Conservation (phyloP, 2,797 vertebrate genomes). For the Chromobotia macracanthus region DNA sequence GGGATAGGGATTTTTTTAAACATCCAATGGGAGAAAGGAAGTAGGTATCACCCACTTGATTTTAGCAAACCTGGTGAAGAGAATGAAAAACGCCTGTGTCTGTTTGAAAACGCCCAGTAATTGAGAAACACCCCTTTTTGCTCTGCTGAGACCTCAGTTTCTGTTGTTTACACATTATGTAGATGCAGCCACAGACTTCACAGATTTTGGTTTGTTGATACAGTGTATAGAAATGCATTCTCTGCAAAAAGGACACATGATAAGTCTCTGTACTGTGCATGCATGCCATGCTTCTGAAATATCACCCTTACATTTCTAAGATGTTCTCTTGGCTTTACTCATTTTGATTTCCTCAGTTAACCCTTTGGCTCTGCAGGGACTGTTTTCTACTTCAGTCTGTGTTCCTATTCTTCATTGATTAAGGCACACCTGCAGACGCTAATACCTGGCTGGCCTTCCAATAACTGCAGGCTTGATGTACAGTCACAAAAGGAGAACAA, state of each 20-base stretch:
- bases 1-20: no score
- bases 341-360: neutral
- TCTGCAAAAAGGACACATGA: neutral
- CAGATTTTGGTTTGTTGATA: no score
- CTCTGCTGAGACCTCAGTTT: no score
- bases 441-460: conserved; percentile 31
- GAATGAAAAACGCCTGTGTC: no score
- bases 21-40: no score
- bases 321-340: neutral
- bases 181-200: no score
- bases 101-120: no score
- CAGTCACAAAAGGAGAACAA: conserved; percentile 13
- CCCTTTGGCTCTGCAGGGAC: neutral
- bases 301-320: conserved; percentile 5
- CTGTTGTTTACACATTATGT: no score
- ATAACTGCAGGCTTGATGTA: conserved; percentile 1
- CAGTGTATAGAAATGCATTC: no score
- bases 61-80: no score
- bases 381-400: conserved; percentile 20
- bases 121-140: no score
- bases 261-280: neutral
- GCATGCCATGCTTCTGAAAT: neutral
- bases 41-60: no score
- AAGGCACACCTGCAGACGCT: conserved; percentile 14
- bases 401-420: conserved; percentile 12